phyloP scores from a whole-genome alignment of 1,140 invertebrate genomes.

The Drosophila jambulina region DNA sequence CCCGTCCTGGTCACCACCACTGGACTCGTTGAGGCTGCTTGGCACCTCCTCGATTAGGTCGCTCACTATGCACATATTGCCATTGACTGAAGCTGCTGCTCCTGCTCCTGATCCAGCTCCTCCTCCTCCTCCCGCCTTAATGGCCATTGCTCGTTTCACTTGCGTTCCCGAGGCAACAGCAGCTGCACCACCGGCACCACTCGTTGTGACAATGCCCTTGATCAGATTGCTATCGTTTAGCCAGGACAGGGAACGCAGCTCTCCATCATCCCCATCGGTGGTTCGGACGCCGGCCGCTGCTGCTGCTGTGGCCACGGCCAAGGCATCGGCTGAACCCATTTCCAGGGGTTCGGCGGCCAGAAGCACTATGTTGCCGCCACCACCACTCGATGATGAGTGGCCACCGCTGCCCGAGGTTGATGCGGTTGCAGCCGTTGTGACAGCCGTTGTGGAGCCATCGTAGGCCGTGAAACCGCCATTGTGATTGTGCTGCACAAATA shows the following conservation, averaged over 20 bases:
- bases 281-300: slow-evolving; percentile 22
- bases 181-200: slow-evolving; percentile 12
- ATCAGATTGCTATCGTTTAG: slow-evolving; percentile 95
- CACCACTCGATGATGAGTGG: background rate
- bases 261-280: slow-evolving; percentile 88
- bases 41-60: slow-evolving; percentile 73
- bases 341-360: slow-evolving; percentile 78
- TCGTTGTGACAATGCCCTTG: slow-evolving; percentile 87
- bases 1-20: background rate
- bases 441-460: slow-evolving; percentile 45
- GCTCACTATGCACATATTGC: slow-evolving; percentile 65
- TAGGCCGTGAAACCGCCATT: slow-evolving; percentile 65
- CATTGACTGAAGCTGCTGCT: slow-evolving; percentile 5
- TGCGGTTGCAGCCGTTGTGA: slow-evolving; percentile 10
- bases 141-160: slow-evolving; percentile 32
- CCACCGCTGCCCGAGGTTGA: slow-evolving; percentile 2
- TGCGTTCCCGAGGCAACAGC: slow-evolving; percentile 10
- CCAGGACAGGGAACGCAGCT: slow-evolving; percentile 95
- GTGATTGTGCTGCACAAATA: slow-evolving; percentile 78
- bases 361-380: slow-evolving; percentile 78
- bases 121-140: slow-evolving; percentile 24
- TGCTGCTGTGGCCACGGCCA: slow-evolving; percentile 51
- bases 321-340: slow-evolving; percentile 39
- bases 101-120: background rate
- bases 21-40: slow-evolving; percentile 28